A percentile compares a stretch with the other conserved stretches of the same genome.
These are phyloP conservation scores for Dendrocincla tyrannina DNA, from an alignment of 2,797 vertebrate species.

Conservation along the genomic window DNA sequence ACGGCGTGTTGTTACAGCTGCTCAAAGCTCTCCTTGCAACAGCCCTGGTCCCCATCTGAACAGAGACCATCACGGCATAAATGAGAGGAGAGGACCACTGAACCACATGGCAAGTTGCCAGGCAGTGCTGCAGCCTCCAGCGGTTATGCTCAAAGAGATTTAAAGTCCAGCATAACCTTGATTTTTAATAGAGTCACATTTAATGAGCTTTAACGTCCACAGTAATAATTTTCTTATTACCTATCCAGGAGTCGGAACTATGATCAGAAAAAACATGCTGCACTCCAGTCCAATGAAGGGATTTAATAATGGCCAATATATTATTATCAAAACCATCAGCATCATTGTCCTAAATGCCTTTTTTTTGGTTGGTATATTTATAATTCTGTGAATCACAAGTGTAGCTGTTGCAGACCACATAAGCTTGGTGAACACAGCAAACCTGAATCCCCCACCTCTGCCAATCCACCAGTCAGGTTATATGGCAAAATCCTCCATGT, in stretches of 20 bases:
- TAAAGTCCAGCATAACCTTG: conserved; percentile 75
- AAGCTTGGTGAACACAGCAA: conserved; percentile 5
- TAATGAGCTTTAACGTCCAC: conserved; percentile 73
- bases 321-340: conserved; percentile 69
- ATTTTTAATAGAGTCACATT: conserved; percentile 76
- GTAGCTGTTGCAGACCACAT: neutral
- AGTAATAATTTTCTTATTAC: conserved; percentile 74
- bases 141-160: conserved; percentile 68
- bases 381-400: conserved; percentile 40
- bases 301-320: conserved; percentile 55
- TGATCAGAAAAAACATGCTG: conserved; percentile 32
- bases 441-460: neutral
- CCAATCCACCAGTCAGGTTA: neutral
- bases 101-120: conserved; percentile 57
- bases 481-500: neutral
- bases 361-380: conserved; percentile 54
- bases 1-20: neutral
- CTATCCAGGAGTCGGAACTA: conserved; percentile 53
- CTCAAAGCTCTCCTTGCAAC: neutral
- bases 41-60: neutral
- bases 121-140: conserved; percentile 50
- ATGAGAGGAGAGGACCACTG: conserved; percentile 59
- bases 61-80: conserved; percentile 25
- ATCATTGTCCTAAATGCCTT: conserved; percentile 61
- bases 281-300: conserved; percentile 25